Evolutionary conservation across 2,113 vertebrate species (phyloP), one percentile per base, ranked within the genome.

Genomic region (Chlorodrepanis virens): DNA sequence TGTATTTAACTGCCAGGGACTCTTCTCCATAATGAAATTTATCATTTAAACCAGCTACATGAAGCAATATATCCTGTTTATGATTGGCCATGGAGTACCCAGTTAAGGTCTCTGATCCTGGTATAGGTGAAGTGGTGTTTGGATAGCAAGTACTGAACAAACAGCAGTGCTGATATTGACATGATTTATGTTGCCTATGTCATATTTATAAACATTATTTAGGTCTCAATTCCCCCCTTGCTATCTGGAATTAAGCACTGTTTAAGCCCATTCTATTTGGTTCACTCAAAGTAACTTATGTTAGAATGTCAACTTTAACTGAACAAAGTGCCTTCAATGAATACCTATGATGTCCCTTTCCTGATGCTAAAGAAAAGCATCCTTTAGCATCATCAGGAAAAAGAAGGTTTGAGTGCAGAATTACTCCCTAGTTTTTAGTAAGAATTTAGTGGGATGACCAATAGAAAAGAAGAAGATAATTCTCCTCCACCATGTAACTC

Each of bases 1-100:
- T 53, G 20, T 23, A 37, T n/a, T 82, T 52, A 28, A 47, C 4
- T 49, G 17, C 14, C 1, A 65, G 49, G 18, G 23, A 64, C 23
- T 37, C 31, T 56, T 40, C 42, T 60, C n/a, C 61, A 47, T 18
- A 54, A n/a, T 11, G 13, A 61, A 45, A 63, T 69, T 63, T 45
- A 42, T 19, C 7, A 6, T 56, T 91, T 40, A 64, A 31, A 71
- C 13, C 39, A 68, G 64, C 8, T 31, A 57, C 29, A 29, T 4
- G 6, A 91, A 89, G 13, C n/a, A 56, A 74, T 1, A 8, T 1
- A 45, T 1, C 16, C 40, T 1, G 0, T 14, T 69, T 28, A n/a
- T 15, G 59, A 59, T 0, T 5, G 1, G 23, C 54, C 65, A 8
- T 4, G 14, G 27, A 84, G 17, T 35, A 59, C 7, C 25, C 31